Evolutionary conservation across 2,888 invertebrate genomes (phyloP), one percentile per base, ranked within the genome.

Genomic region (Carabus problematicus): DNA sequence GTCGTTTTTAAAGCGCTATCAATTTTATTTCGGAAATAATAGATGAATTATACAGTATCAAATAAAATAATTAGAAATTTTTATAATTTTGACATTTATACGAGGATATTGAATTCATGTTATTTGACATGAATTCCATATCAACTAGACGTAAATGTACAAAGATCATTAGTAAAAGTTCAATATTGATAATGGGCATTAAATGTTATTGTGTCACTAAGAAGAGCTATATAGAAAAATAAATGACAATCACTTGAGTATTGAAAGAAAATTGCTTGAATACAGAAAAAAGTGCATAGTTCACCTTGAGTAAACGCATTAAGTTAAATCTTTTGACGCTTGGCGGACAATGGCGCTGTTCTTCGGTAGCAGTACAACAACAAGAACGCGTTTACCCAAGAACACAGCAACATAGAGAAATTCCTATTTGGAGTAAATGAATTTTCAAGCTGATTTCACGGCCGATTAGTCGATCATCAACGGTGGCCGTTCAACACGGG

Each of bases 401-500:
- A 64, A 64, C 64, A 64, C 42, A 18, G 18, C 14, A 8, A 12
- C 19, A 45, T 45, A 18, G 60, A 60, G 45, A 67, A 58, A 58
- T 66, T 58, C 64, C 58, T 58, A 58, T 66, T 66, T 66, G 58
- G 40, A 59, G 52, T 67, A 59, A 67, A 67, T 67, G 67, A 67
- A 67, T 67, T 64, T 67, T 67, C 59, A 67, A 52, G 59, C 60
- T 67, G 67, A 67, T 67, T 59, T 67, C 67, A 67, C 40, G 67
- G 59, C 14, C 19, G 67, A 67, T 67, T 60, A 67, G 47, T n/a
- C 56, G 64, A 64, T 64, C 64, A 45, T 56, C 39, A 64, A 64
- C 56, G 64, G 64, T 64, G 56, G 40, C 52, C 52, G 19, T 19
- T 18, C 29, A 39, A 56, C 29, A 64, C 47, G 40, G 9, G 16